Base-by-base conservation (phyloP, 2,888 invertebrate genomes). In the Coenonympha glycerion region DNA sequence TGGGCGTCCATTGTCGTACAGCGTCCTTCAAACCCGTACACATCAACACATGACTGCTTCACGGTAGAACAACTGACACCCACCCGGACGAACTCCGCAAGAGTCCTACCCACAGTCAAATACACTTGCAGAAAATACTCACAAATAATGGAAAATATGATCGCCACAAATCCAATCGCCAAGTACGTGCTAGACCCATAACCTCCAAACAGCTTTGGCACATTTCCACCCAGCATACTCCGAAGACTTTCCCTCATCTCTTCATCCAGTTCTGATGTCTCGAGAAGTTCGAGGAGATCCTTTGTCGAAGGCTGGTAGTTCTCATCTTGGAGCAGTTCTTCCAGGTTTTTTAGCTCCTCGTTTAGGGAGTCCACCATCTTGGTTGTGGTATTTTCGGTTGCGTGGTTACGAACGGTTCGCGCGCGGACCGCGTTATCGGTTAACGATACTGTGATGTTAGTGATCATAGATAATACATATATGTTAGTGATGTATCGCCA, bases 191-290 rank as follows among this genome's bases (percentile, higher is more conserved):
- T 73, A 34, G 68, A 62, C 1, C 69, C 15, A 8, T 3, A 4
- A 1, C 68, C 63, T 0, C 78, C 83, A 9, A 85, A 74, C 1
- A 83, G 73, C 61, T 71, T 76, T 0, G 73, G 86, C 41, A 76
- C 74, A 36, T 86, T 77, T 0, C 83, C 88, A 0, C 82, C 70
- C 40, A 92, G 64, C 67, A 89, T 81, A 1, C 79, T 79, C 48
- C 80, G 86, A 15, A 93, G 62, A 46, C 79, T 87, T n/a, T 89
- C 89, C 56, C 89, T 91, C 45, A 91, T 89, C 16, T 90, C 90
- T 3, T 92, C 92, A 42, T 88, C 77, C 2, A 93, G 65, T 2
- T 89, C 90, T 62, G 91, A 83, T 0, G 81, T 69, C 15, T 92
- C 89, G 16, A 92, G 72, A 69, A 91, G 73, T 34, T 88, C 86